Evolutionary conservation across 2,113 vertebrate genomes (phyloP), one percentile per base, ranked within the genome.

Genomic region (Falco punctatus): DNA sequence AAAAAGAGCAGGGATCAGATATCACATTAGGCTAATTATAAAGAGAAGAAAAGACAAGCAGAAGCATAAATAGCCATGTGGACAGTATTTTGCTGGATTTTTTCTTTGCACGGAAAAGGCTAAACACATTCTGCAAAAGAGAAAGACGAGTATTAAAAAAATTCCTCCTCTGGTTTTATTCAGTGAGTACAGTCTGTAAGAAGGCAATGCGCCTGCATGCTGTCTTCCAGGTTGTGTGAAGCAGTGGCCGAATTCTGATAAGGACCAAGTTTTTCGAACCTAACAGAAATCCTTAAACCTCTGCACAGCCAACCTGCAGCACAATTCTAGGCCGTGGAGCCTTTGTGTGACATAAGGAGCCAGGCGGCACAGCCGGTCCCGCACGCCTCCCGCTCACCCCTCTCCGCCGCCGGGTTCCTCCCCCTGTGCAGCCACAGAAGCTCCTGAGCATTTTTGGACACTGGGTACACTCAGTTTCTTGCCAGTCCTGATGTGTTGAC

Each of bases 1-100:
- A 70, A 92, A 91, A 97, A 96, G 83, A 95, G 81, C 91, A 95
- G 94, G 77, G 91, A 95, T 94, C 92, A 89, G 81, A 91, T 95
- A 88, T 93, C 81, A 79, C 69, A 91, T 97, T 95, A 97, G 62
- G 86, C 54, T 94, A 95, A 95, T 97, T 97, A 96, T 72, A 66
- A 95, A 79, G 91, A 79, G 77, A 79, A 69, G 75, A 26, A 91
- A 92, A 95, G 86, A 79, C 73, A 82, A 88, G 81, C 89, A 94
- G 91, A 95, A 91, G 46, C 84, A 92, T 65, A 89, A 96, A 92
- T 87, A 96, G 83, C 88, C 91, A 91, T 33, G 49, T 91, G 92
- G 74, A 59, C 59, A 91, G 70, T 61, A 94, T 97, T 95, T 94
- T 95, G 42, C 59, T 78, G 82, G 55, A 62, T 30, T 40, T 86